These are phyloP conservation scores for Hemicentrotus pulcherrimus DNA, from an alignment of 35 echinoderm and acorn worm genomes.

Conservation along the genomic window DNA sequence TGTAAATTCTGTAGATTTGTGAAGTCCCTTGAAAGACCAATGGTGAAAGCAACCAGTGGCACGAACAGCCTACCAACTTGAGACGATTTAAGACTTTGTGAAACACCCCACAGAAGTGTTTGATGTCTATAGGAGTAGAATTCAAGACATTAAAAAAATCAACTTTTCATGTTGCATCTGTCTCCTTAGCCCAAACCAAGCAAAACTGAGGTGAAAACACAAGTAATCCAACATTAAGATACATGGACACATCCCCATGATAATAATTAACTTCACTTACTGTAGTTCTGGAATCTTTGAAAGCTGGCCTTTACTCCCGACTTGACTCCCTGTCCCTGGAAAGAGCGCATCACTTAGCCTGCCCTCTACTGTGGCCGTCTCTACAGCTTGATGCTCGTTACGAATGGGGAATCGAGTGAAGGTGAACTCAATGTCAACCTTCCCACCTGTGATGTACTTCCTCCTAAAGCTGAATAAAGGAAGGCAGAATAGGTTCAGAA, in stretches of 20 bases:
- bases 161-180: not conserved
- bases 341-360: slow-evolving; percentile 57
- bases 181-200: not conserved
- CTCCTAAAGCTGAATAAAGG: slow-evolving; percentile 62
- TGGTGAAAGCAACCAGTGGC: too few relatives aligned
- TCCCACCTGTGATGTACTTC: slow-evolving; percentile 59
- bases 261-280: not conserved
- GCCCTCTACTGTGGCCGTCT: slow-evolving; percentile 28
- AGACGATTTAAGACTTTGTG: too few relatives aligned
- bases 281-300: not conserved
- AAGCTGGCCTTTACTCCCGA: slow-evolving; percentile 25
- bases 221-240: too few relatives aligned
- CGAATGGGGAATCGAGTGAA: slow-evolving; percentile 80
- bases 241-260: not conserved
- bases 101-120: too few relatives aligned
- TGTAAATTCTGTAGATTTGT: too few relatives aligned
- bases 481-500: not conserved
- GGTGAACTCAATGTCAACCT: slow-evolving; percentile 92
- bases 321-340: slow-evolving; percentile 23
- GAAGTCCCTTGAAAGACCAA: too few relatives aligned
- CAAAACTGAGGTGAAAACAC: not conserved
- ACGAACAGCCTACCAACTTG: too few relatives aligned
- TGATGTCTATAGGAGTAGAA: not conserved
- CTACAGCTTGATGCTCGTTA: slow-evolving; percentile 81
- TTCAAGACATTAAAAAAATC: not conserved